phyloP scores from a whole-genome alignment of 1,140 invertebrate genomes.

The Eriosoma lanigerum region DNA sequence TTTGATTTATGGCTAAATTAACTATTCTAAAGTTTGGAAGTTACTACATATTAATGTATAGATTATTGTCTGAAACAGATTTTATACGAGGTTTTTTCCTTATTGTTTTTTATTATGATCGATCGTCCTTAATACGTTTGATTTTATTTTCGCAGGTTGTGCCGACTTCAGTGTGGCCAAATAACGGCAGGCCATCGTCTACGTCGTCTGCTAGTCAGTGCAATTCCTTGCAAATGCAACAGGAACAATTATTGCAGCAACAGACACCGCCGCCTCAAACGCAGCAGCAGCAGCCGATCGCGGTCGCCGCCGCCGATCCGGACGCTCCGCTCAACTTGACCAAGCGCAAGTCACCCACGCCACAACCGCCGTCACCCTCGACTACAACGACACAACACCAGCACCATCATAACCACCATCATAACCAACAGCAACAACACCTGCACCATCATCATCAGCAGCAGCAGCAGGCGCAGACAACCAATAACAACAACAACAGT shows the following conservation, averaged over 20 bases:
- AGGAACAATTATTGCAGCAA: slow-evolving; percentile 56
- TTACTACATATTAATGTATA: no score
- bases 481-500: slow-evolving; percentile 50
- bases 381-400: slow-evolving; percentile 56
- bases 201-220: slow-evolving; percentile 47
- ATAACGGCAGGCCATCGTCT: slow-evolving; percentile 33
- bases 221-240: slow-evolving; percentile 56
- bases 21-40: no score
- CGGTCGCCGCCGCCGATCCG: slow-evolving; percentile 63
- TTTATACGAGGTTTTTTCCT: no score
- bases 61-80: no score
- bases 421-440: slow-evolving; percentile 55
- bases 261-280: slow-evolving; percentile 59
- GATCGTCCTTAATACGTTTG: background rate
- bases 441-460: slow-evolving; percentile 53
- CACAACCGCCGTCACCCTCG: slow-evolving; percentile 59
- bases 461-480: slow-evolving; percentile 48
- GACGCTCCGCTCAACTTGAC: slow-evolving; percentile 85
- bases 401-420: slow-evolving; percentile 55
- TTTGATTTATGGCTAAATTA: no score
- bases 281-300: slow-evolving; percentile 59
- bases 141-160: slow-evolving; percentile 36
- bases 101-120: no score
- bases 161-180: slow-evolving; percentile 13
- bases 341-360: slow-evolving; percentile 73